Evolutionary conservation across 2,888 invertebrate species (phyloP).

Genomic region (Acleris cristana): DNA sequence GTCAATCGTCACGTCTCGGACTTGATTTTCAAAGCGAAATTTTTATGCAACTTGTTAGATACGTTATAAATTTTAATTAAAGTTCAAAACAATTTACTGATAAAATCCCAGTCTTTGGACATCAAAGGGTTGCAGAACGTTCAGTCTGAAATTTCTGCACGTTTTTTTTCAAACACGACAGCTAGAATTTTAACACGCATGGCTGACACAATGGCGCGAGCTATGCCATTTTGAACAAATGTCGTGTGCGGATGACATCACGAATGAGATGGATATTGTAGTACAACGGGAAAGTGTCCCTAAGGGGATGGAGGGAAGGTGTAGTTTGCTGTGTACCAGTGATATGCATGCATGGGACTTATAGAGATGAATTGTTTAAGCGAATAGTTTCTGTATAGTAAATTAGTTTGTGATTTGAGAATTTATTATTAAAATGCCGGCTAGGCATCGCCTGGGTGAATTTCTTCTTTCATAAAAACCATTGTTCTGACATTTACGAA

Average conservation of each 20-base stretch:
- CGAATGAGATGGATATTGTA: background rate
- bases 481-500: too few species aligned
- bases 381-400: background rate
- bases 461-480: too few species aligned
- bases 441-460: too few species aligned
- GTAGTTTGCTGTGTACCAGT: background rate
- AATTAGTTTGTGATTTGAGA: conserved; percentile 7
- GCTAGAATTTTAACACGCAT: conserved; percentile 8
- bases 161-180: background rate
- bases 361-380: background rate
- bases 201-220: conserved; percentile 12
- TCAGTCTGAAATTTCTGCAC: too few species aligned
- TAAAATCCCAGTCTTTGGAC: too few species aligned
- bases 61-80: too few species aligned
- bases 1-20: too few species aligned
- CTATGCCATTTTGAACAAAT: conserved; percentile 20
- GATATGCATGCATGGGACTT: conserved; percentile 10
- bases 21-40: too few species aligned
- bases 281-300: background rate
- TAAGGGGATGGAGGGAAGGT: background rate
- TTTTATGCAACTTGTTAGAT: too few species aligned
- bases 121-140: too few species aligned
- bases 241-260: conserved; percentile 24
- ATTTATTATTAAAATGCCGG: too few species aligned
- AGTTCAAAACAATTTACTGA: too few species aligned